Evolutionary conservation across 2,888 invertebrate species (phyloP), one percentile per base, ranked within the genome.

Genomic region (Anoncus sp.): DNA sequence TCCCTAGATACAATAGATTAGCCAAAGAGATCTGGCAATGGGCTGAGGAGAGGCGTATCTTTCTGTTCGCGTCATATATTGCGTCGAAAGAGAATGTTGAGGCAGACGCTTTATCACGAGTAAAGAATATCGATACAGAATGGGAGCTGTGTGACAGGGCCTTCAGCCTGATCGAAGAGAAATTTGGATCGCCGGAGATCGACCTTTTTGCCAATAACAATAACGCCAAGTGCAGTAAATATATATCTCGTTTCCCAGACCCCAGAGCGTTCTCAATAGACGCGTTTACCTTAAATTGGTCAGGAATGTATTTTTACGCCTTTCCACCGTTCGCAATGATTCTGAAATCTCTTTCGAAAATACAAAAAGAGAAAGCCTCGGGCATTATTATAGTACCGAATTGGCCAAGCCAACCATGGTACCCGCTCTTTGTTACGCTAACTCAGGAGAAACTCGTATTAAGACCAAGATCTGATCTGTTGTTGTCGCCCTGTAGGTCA

Each of bases 391-490:
- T 82, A 1, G 80, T 70, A 1, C 81, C 76, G 0, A 24, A 18
- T 1, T 83, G 79, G 74, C 53, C 66, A 3, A 53, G 60, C 5
- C 79, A 82, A 59, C 66, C 79, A 1, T 82, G 81, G 80, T 82
- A 67, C 22, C 81, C 81, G 0, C 27, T 80, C 7, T 79, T 27
- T n/a, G 3, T 1, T 1, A 31, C 49, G 24, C 18, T 74, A 2
- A 31, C 51, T 6, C 38, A 12, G 1, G 27, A 16, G 6, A 12
- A 16, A 27, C 49, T 27, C 20, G 16, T 66, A 38, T 74, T 74
- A 24, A 59, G 35, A 66, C 66, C 66, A 10, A 43, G 27, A 12
- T 16, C 24, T n/a, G 22, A 20, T 10, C 14, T 59, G 18, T 47
- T 69, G 47, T 14, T 69, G 9, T 47, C 57, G 47, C 47, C 69